These are phyloP conservation scores for Aratinga solstitialis DNA, from an alignment of 2,797 vertebrate genomes.

Conservation along the genomic window DNA sequence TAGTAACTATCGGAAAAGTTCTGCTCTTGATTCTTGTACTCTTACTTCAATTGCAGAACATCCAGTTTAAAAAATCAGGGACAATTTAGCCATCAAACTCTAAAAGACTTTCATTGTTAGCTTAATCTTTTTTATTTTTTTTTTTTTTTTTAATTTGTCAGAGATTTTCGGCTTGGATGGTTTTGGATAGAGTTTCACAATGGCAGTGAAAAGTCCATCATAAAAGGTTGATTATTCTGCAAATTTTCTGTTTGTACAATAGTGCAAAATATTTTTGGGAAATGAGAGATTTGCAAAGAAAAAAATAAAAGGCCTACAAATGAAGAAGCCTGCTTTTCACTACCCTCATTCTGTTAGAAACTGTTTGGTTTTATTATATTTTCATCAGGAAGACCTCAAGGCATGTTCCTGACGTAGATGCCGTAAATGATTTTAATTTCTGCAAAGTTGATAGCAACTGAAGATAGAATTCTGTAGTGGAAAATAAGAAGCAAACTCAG, in stretches of 20 bases:
- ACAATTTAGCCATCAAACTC: not conserved
- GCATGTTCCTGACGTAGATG: not conserved
- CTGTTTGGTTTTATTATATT: not conserved
- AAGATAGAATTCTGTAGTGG: not conserved
- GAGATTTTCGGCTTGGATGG: not conserved
- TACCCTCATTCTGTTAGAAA: not conserved
- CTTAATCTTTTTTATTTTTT: not conserved
- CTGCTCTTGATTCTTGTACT: not conserved
- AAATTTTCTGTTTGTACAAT: not conserved
- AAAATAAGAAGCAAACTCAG: not conserved
- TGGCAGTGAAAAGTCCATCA: rapidly evolving
- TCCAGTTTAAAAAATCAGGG: not conserved
- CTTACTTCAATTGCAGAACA: not conserved
- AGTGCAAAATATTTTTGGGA: not conserved
- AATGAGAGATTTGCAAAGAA: not conserved
- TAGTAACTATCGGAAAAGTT: not conserved
- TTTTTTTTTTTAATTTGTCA: not conserved
- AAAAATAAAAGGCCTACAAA: not conserved
- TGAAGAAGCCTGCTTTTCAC: not conserved
- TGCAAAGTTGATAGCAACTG: not conserved
- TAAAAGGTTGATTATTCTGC: not conserved
- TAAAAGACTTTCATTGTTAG: not conserved
- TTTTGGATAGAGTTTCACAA: not conserved
- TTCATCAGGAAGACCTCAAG: not conserved
- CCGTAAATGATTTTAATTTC: not conserved